These are phyloP conservation scores for Enhydra lutris DNA, from an alignment of 2,113 vertebrate species.

Conservation along the genomic window DNA sequence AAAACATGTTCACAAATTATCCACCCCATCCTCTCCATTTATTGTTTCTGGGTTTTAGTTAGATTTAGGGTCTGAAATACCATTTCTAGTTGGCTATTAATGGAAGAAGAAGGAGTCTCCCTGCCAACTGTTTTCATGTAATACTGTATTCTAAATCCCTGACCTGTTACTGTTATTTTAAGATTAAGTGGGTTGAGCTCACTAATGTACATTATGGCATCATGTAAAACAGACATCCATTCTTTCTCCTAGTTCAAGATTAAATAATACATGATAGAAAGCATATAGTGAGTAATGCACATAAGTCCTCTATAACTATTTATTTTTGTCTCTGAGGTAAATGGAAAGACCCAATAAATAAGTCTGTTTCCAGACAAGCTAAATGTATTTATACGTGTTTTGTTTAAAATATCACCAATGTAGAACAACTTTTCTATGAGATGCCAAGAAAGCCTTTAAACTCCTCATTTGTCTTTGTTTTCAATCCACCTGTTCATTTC, in stretches of 20 bases:
- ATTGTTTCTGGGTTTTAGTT: conserved; percentile 61
- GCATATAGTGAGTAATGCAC: conserved; percentile 38
- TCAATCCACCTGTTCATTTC: conserved; percentile 69
- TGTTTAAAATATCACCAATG: conserved; percentile 60
- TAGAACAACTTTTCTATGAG: conserved; percentile 53
- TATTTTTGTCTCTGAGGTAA: conserved; percentile 60
- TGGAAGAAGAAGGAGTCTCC: conserved; percentile 53
- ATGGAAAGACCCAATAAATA: conserved; percentile 57
- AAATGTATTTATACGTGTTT: conserved; percentile 63
- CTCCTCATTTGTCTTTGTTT: conserved; percentile 64
- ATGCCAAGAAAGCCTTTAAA: conserved; percentile 62
- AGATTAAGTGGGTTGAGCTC: conserved; percentile 65
- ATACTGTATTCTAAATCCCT: conserved; percentile 71
- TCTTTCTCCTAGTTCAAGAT: conserved; percentile 49
- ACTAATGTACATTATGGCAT: conserved; percentile 69
- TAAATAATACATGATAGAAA: conserved; percentile 66
- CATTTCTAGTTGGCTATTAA: conserved; percentile 63
- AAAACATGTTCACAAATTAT: conserved; percentile 58
- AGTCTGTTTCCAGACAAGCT: conserved; percentile 65
- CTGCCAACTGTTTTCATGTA: conserved; percentile 62
- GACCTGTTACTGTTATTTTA: conserved; percentile 73
- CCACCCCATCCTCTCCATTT: conserved; percentile 53
- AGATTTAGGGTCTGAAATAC: conserved; percentile 64
- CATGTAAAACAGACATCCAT: conserved; percentile 58
- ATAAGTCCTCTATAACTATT: conserved; percentile 16